phyloP scores from a whole-genome alignment of 2,888 invertebrate species.

The Balanococcus diminutus region DNA sequence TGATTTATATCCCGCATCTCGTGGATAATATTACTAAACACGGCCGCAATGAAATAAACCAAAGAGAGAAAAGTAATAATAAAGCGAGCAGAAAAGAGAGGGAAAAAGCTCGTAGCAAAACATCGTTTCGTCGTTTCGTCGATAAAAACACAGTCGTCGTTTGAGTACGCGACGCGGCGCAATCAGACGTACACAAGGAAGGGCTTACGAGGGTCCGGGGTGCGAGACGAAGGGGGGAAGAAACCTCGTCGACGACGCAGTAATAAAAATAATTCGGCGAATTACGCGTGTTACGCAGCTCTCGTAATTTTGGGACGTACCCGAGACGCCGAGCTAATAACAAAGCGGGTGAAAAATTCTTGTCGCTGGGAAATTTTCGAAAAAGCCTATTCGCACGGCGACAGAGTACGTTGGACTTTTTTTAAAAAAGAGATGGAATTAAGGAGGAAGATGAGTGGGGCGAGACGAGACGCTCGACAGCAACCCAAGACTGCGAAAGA shows the following conservation, averaged over 20 bases:
- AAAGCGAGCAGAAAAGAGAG: not conserved
- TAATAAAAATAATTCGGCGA: slow-evolving; percentile 1
- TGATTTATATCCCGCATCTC: slow-evolving; percentile 4
- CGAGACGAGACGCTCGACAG: not conserved
- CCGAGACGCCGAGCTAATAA: not conserved
- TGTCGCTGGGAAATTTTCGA: not conserved
- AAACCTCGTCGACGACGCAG: not conserved
- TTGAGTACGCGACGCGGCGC: not conserved
- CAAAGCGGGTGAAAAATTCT: not conserved
- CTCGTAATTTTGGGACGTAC: not conserved
- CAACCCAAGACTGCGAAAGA: not conserved
- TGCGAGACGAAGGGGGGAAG: not conserved
- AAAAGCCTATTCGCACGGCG: not conserved
- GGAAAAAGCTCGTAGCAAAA: not conserved
- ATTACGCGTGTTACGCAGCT: not conserved
- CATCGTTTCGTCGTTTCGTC: not conserved
- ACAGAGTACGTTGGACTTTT: not conserved
- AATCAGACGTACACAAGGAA: not conserved
- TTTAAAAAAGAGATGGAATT: not conserved
- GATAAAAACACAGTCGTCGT: not conserved
- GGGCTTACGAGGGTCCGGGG: not conserved
- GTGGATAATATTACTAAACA: no score
- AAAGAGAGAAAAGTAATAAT: not conserved
- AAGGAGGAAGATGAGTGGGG: not conserved
- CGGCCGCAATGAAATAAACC: not conserved